Evolutionary conservation across 2,888 invertebrate species (phyloP), one percentile per base, ranked within the genome.

Genomic region (Scrobipalpa costella): DNA sequence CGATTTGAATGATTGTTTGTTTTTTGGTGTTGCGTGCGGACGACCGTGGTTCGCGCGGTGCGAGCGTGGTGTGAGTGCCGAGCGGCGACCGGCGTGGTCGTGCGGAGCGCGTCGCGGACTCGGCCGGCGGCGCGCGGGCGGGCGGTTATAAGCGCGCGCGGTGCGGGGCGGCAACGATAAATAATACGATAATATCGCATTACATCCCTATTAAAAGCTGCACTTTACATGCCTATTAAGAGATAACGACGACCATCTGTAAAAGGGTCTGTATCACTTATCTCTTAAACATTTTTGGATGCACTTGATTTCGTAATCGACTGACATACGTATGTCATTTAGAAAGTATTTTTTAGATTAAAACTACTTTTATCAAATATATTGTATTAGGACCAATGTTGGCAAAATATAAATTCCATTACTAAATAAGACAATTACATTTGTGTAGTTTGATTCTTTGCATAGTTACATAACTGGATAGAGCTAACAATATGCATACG

Each of bases 141-240:
- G 79, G 77, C 80, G 79, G 84, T 81, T 81, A 81, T 81, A 83
- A 80, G 73, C 78, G 76, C 71, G 67, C 57, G 61, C 73, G 66
- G 73, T 74, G 78, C 76, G 81, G 81, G 81, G 80, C 81, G 78
- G 80, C 72, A 69, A 72, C 78, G 83, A 87, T 85, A 85, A 85
- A 84, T 82, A 80, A 81, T 72, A 72, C 73, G 80, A 86, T 86
- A 85, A 84, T 84, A 85, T 88, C 80, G 70, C 81, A 79, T 85
- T 86, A 84, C 83, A 79, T 79, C 80, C 77, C 73, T 78, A 87
- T 85, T 85, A 85, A 85, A 85, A 86, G 79, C 81, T 84, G 73
- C 75, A 84, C 73, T 87, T 80, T 79, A 81, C 78, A 80, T 77
- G 78, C 74, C 78, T 78, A 81, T 80, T 80, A 71, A 68, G 73